Conservation (phyloP, 2,888 invertebrate genomes). For the Archaeoteleia sp. region DNA sequence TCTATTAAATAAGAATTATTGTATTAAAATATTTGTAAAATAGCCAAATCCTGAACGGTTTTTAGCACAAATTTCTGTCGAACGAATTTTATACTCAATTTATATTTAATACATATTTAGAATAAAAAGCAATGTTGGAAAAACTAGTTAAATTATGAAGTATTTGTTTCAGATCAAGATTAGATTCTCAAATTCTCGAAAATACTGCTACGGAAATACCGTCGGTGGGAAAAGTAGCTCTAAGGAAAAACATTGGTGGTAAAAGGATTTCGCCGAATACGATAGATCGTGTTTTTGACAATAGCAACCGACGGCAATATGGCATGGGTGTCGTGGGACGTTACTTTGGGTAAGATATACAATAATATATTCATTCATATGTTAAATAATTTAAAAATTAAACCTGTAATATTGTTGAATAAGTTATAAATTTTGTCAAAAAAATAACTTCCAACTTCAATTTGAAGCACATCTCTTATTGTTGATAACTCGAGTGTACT, state of each 20-base stretch:
- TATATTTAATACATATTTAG: not conserved
- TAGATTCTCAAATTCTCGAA: conserved; percentile 29
- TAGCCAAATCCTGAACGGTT: too few species aligned
- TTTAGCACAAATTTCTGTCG: too few species aligned
- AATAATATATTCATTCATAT: not conserved
- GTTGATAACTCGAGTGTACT: too few species aligned
- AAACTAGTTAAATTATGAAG: conserved; percentile 5
- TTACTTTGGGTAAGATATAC: conserved; percentile 80
- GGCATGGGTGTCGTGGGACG: conserved; percentile 89
- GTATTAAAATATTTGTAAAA: too few species aligned
- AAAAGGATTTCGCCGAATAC: conserved; percentile 85
- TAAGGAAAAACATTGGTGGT: conserved; percentile 77
- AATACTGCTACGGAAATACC: conserved; percentile 32
- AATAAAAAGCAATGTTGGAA: not conserved
- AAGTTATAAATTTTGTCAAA: too few species aligned
- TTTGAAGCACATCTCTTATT: too few species aligned
- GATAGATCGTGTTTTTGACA: conserved; percentile 91
- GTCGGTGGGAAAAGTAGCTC: conserved; percentile 60
- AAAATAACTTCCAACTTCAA: too few species aligned
- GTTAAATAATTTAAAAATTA: not conserved
- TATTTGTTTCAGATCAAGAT: conserved; percentile 40
- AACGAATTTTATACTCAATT: too few species aligned
- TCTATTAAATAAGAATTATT: too few species aligned
- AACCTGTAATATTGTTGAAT: too few species aligned
- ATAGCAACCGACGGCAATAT: conserved; percentile 90